Conservation (phyloP, 2,797 vertebrate species). For the Ammospiza maritima region DNA sequence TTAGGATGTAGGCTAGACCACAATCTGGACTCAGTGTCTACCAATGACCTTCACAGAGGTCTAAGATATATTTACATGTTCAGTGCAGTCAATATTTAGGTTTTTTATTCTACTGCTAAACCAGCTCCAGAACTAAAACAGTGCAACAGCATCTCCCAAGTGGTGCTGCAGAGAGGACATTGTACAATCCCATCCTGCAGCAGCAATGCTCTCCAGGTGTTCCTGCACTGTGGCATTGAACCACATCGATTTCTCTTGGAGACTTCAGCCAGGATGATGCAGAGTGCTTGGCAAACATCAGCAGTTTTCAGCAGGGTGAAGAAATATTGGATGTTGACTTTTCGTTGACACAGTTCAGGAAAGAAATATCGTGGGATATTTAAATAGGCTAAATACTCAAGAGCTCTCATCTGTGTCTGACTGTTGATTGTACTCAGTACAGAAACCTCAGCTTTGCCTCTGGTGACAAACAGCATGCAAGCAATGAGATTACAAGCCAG, state of each 20-base stretch:
- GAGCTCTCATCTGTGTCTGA: not conserved
- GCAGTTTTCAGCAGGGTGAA: not conserved
- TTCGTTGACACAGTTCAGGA: not conserved
- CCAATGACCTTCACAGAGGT: not conserved
- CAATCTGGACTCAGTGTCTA: not conserved
- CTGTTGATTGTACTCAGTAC: not conserved
- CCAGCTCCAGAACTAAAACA: not conserved
- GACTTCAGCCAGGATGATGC: not conserved
- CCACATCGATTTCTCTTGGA: not conserved
- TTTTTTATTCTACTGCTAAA: not conserved
- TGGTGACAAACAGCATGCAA: not conserved
- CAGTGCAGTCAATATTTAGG: not conserved
- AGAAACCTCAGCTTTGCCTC: not conserved
- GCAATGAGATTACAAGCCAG: not conserved
- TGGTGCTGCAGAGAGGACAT: not conserved
- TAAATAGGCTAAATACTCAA: not conserved
- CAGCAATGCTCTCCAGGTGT: not conserved
- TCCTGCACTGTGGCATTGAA: not conserved
- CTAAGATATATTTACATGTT: rapidly evolving
- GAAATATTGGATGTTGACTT: not conserved
- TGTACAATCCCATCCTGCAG: not conserved
- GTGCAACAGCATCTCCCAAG: not conserved
- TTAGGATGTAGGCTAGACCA: not conserved
- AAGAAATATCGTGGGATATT: not conserved
- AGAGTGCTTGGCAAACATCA: not conserved